phyloP scores from a whole-genome alignment of 2,113 vertebrate species.

The Sylvietta virens region DNA sequence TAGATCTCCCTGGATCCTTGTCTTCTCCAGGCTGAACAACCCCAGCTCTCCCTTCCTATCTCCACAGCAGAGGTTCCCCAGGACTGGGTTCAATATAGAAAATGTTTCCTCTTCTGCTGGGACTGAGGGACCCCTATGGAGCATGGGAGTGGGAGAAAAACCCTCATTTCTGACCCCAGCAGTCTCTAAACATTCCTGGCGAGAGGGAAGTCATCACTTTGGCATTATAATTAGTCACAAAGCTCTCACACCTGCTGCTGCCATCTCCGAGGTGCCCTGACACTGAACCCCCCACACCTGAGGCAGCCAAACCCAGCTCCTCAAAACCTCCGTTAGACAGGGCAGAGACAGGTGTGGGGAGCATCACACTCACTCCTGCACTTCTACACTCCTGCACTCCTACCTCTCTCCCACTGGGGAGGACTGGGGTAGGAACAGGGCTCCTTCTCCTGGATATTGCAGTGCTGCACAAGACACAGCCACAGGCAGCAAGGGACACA shows the following conservation, averaged over 20 bases:
- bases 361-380: neutral
- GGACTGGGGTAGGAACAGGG: neutral
- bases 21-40: neutral
- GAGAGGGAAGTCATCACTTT: neutral
- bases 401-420: neutral
- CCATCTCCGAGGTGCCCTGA: neutral
- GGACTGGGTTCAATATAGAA: neutral
- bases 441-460: neutral
- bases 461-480: neutral
- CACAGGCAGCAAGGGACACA: neutral
- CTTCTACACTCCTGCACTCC: neutral
- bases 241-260: neutral
- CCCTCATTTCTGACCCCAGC: neutral
- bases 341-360: neutral
- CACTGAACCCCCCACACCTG: neutral
- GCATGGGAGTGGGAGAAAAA: rapidly evolving
- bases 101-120: neutral
- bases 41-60: neutral
- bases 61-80: neutral
- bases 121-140: neutral
- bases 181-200: neutral
- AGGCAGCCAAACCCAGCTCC: neutral
- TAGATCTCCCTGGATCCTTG: neutral
- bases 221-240: neutral
- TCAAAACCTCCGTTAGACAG: neutral